Conservation (phyloP, 2,888 invertebrate genomes). For the Cryptus viduatorius region DNA sequence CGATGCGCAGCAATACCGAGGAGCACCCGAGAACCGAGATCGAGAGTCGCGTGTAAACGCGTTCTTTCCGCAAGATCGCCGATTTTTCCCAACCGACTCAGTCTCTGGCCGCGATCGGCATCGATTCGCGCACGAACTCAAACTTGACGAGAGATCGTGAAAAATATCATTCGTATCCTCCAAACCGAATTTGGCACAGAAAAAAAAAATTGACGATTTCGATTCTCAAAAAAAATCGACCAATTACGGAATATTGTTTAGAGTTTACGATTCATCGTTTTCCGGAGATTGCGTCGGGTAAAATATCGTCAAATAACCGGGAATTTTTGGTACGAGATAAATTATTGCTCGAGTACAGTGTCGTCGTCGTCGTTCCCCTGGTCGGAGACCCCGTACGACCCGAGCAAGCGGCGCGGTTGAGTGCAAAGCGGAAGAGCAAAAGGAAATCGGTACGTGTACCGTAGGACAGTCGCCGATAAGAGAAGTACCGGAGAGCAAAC, state of each 20-base stretch:
- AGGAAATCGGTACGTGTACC: conserved; percentile 69
- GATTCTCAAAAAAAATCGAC: too few species aligned
- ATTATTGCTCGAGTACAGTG: background rate
- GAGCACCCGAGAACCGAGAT: conserved; percentile 68
- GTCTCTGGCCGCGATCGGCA: conserved; percentile 35
- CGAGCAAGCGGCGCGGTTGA: conserved; percentile 44
- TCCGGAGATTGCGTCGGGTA: conserved; percentile 33
- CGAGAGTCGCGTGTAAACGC: conserved; percentile 63
- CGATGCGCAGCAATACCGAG: conserved; percentile 65
- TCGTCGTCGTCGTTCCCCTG: conserved; percentile 4
- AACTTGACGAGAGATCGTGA: conserved; percentile 49
- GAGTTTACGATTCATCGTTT: background rate
- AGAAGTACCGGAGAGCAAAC: conserved; percentile 70
- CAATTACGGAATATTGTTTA: too few species aligned
- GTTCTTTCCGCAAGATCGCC: conserved; percentile 47
- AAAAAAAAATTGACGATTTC: too few species aligned
- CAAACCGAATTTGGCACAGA: background rate
- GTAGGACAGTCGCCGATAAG: conserved; percentile 72
- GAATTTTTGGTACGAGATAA: conserved; percentile 18
- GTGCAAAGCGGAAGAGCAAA: conserved; percentile 71
- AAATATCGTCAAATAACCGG: conserved; percentile 18
- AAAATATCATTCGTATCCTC: conserved; percentile 29
- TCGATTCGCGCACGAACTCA: conserved; percentile 57
- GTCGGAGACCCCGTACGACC: conserved; percentile 28
- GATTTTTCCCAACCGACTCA: conserved; percentile 30